phyloP scores from a whole-genome alignment of 2,113 vertebrate species.

The Apeltes quadracus region DNA sequence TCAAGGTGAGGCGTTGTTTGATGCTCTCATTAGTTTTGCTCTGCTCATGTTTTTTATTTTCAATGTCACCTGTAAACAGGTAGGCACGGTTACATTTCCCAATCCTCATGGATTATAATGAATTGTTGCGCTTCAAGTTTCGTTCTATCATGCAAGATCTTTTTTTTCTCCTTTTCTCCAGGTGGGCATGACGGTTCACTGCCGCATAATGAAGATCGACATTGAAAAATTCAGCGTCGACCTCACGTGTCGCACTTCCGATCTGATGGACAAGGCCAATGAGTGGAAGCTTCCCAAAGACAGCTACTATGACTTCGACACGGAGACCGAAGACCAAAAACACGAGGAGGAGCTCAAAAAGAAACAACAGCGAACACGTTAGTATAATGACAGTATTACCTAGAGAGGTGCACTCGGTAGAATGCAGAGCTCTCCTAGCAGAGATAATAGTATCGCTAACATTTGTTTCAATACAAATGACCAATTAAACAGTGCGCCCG shows the following conservation, averaged over 20 bases:
- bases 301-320: slow-evolving; percentile 95
- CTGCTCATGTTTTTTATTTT: background rate
- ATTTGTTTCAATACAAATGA: background rate
- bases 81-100: background rate
- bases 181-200: slow-evolving; percentile 99
- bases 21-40: background rate
- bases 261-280: slow-evolving; percentile 95
- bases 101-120: background rate
- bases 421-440: background rate
- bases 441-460: background rate
- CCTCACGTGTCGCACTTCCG: slow-evolving; percentile 95
- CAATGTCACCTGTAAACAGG: background rate
- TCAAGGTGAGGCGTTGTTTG: slow-evolving; percentile 85
- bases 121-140: background rate
- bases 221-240: slow-evolving; percentile 98
- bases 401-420: background rate
- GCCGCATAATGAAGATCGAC: slow-evolving; percentile 98
- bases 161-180: slow-evolving; percentile 63
- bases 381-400: slow-evolving; percentile 62
- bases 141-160: no score
- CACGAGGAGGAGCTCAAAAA: slow-evolving; percentile 94
- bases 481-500: background rate
- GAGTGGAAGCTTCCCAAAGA: slow-evolving; percentile 99
- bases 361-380: slow-evolving; percentile 96
- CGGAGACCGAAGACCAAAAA: slow-evolving; percentile 91